Evolutionary conservation across 2,113 vertebrate species (phyloP).

Genomic region (Balaenoptera acutorostrata): DNA sequence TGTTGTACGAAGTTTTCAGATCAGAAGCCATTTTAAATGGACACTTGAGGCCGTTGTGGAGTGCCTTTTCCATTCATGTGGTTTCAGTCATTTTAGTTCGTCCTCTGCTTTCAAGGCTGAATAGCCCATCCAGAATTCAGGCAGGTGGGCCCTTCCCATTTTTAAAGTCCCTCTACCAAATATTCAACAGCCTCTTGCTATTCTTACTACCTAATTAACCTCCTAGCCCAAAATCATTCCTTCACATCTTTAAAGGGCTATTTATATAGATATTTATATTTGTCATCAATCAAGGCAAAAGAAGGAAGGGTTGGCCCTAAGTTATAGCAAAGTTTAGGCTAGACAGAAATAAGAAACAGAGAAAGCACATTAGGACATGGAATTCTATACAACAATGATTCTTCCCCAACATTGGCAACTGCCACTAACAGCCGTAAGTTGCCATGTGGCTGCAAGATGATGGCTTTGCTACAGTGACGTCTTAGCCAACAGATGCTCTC

Average conservation of each 20-base stretch:
- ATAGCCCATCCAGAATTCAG: background rate
- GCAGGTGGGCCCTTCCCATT: background rate
- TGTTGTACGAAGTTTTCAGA: background rate
- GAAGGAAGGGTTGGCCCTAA: background rate
- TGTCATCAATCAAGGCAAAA: background rate
- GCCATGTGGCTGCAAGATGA: background rate
- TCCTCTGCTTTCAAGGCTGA: background rate
- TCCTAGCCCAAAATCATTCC: background rate
- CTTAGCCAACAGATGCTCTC: background rate
- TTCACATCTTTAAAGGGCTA: background rate
- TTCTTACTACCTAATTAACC: background rate
- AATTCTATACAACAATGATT: fast-evolving
- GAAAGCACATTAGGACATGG: background rate
- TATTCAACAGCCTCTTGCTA: background rate
- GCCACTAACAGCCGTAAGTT: no score
- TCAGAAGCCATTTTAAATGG: background rate
- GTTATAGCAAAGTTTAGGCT: background rate
- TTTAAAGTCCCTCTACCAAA: background rate
- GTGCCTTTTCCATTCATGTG: background rate
- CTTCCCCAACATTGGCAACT: background rate
- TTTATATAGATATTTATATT: background rate
- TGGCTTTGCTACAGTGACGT: background rate
- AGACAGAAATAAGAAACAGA: background rate
- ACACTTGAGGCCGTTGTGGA: background rate
- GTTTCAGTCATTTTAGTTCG: background rate